Base-by-base conservation (phyloP, 53 echinoderm and acorn worm species). In the Hippasteria phrygiana region DNA sequence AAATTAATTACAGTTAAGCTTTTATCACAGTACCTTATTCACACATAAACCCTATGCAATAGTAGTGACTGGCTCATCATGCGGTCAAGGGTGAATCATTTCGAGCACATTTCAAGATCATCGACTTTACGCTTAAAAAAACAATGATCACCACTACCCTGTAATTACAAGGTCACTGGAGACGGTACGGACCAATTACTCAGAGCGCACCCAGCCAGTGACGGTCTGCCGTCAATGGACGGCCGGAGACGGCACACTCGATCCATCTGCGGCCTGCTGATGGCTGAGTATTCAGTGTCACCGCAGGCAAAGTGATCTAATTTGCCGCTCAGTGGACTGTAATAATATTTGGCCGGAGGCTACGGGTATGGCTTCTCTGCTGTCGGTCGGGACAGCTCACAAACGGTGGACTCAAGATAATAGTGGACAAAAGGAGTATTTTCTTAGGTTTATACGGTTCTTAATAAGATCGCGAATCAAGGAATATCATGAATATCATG, bases 251-350 rank as follows among this genome's bases (percentile, higher is more conserved):
- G 81, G 81, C 62, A 27, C 7, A 35, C 78, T 37, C 35, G 36
- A 50, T 35, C 22, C 59, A 78, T 55, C 55, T 37, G 56, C 56
- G 54, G 37, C 13, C 78, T 10, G n/a, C 56, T 22, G 55, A 78
- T 38, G 78, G 81, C 65, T 43, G 16, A 36, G 37, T 78, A 36
- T 33, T 39, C 35, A 33, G 8, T 59, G 36, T 81, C 63, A 43
- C 62, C 56, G 20, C 41, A 16, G 43, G 43, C 63, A 43, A 64
- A 64, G 81, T 81, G 81, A 81, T 81, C 81, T 65, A 81, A 81
- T 81, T 81, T 81, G 64, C 40, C 65, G 81, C 63, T 81, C 65
- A 63, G 64, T 43, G 65, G 43, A 62, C 41, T 64, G 81, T 38
- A n/a, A 73, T 40, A 50, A 81, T 81, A 65, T 64, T 81, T 64